phyloP scores from a whole-genome alignment of 2,888 invertebrate species.

The Tetragnatha montana region DNA sequence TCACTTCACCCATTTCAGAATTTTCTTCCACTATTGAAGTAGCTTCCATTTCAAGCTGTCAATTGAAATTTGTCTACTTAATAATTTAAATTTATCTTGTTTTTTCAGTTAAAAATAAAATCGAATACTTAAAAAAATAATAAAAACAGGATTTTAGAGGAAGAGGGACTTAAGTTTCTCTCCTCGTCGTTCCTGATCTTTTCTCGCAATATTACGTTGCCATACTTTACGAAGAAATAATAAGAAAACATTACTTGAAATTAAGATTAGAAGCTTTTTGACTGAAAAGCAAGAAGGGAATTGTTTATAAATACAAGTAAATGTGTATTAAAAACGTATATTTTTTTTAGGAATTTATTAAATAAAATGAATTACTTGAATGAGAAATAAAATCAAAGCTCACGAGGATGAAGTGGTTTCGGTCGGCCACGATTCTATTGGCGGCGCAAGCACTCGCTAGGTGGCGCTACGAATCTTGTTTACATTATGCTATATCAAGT shows the following conservation, averaged over 20 bases:
- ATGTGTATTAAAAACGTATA: no score
- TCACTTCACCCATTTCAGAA: constrained; percentile 7
- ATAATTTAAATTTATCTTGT: background rate
- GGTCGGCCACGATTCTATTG: no score
- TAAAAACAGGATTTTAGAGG: constrained; percentile 13
- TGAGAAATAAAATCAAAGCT: no score
- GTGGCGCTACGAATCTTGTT: no score
- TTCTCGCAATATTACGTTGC: background rate
- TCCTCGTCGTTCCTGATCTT: background rate
- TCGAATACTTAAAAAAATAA: background rate
- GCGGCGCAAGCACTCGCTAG: no score
- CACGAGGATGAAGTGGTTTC: no score
- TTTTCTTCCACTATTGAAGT: constrained; percentile 21
- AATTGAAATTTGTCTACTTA: background rate
- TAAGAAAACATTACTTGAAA: background rate
- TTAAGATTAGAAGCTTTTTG: no score
- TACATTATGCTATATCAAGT: no score
- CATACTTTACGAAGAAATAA: background rate
- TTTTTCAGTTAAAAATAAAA: background rate
- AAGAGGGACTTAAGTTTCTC: background rate
- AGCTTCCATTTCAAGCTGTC: constrained; percentile 23
- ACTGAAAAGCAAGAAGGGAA: no score
- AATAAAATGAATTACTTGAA: no score
- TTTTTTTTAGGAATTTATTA: no score
- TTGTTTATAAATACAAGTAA: no score